Evolutionary conservation across 2,888 invertebrate species (phyloP).

Genomic region (Pseudococcus jackbeardsleyi): DNA sequence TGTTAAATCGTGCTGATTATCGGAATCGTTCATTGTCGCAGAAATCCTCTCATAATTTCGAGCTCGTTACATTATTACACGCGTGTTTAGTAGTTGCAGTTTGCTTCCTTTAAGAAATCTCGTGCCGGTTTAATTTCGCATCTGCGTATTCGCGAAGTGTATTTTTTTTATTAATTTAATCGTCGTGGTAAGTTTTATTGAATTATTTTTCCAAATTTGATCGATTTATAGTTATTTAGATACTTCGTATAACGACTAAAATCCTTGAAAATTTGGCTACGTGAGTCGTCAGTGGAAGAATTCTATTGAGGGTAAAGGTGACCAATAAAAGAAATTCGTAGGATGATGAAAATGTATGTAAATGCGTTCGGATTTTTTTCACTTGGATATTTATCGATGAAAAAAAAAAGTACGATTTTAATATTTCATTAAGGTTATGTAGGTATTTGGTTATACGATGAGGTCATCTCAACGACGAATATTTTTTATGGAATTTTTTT

Average conservation of each 20-base stretch:
- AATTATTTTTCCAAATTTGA: neutral
- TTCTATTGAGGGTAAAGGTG: neutral
- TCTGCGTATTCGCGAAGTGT: neutral
- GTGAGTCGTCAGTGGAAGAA: neutral
- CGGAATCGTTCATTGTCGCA: neutral
- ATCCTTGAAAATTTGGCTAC: neutral
- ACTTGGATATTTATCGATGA: neutral
- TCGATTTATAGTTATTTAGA: neutral
- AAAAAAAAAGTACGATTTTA: neutral
- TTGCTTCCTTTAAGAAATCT: neutral
- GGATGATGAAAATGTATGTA: neutral
- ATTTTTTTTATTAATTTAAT: neutral
- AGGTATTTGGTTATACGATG: neutral
- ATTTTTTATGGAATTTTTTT: neutral
- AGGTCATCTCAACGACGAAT: neutral
- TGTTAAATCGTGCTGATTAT: neutral
- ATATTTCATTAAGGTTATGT: conserved; percentile 36
- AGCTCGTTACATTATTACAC: neutral
- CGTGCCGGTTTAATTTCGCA: neutral
- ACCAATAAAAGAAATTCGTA: neutral
- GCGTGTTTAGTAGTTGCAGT: neutral
- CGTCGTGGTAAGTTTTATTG: neutral
- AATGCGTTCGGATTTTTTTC: neutral
- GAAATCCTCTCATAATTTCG: neutral
- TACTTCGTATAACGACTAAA: neutral